A percentile compares a stretch with the other conserved stretches of the same genome.
Conservation (phyloP, 2,888 invertebrate species). For the Linyphia triangularis region DNA sequence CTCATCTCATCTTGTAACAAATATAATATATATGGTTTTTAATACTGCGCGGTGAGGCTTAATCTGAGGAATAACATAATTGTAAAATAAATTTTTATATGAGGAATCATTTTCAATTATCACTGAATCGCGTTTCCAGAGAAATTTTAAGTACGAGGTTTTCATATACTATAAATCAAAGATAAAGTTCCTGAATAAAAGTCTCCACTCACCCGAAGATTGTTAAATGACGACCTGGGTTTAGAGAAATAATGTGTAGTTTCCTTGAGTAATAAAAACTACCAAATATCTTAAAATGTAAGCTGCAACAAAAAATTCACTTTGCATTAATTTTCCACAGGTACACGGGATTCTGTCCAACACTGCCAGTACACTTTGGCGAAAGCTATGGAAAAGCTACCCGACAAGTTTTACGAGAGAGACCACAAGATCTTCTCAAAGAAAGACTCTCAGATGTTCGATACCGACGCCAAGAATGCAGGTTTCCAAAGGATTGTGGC, state of each 20-base stretch:
- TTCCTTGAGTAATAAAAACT: neutral
- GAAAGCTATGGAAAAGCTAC: conserved; percentile 56
- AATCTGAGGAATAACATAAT: no score
- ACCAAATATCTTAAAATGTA: neutral
- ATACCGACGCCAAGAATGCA: neutral
- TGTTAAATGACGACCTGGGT: neutral
- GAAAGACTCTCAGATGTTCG: conserved; percentile 29
- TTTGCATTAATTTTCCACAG: neutral
- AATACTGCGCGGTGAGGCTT: no score
- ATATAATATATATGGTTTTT: no score
- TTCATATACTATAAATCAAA: neutral
- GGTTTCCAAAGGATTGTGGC: neutral
- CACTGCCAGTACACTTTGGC: conserved; percentile 39
- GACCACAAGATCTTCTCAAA: conserved; percentile 27
- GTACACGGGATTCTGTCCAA: conserved; percentile 61
- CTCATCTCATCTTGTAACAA: no score
- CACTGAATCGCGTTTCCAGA: no score
- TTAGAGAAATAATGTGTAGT: neutral
- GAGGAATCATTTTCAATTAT: no score
- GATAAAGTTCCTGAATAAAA: neutral
- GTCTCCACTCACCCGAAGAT: neutral
- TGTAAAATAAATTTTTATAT: no score
- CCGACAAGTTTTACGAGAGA: conserved; percentile 16
- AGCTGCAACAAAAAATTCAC: neutral
- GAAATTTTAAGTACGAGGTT: no score